Base-by-base conservation (phyloP, 2,888 invertebrate species). In the Trachelus stipa region DNA sequence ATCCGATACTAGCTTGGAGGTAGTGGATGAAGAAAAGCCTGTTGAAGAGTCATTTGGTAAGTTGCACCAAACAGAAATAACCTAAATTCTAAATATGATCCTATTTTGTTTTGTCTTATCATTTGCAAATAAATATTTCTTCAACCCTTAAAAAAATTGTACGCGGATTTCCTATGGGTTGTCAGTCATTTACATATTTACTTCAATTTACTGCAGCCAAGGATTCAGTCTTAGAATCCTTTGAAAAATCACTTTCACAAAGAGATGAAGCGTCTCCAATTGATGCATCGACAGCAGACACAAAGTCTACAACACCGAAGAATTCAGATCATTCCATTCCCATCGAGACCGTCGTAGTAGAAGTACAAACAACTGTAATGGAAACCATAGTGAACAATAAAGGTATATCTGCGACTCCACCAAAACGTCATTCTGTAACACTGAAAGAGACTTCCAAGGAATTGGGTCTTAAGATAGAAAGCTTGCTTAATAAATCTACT, bases 401-500 rank as follows among this genome's bases (percentile, higher is more conserved):
- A 33, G 40, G 4, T 23, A n/a, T 30, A 74, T 69, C 40, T 6
- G 4, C 34, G n/a, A 37, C 40, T n/a, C 69, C 34, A 40, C 15
- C n/a, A 4, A 77, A 75, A 74, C 77, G 68, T n/a, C 11, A 35
- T 23, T 56, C 56, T 23, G 30, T 12, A 3, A 34, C 74, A 34
- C 3, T 71, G 11, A 35, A 68, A 68, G 76, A 79, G 12, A 75
- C 31, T 73, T 77, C 79, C 4, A 71, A 68, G 56, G 79, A 79
- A 73, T 40, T 79, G 69, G 79, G 79, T 3, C 34, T 77, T 35
- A 37, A 75, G 37, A 79, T 79, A 12, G 79, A 79, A 73, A 35
- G 71, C 69, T 75, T 79, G 30, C 68, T 79, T 69, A 79, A 79
- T 71, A 77, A 77, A 40, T 79, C 79, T 3, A 69, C 76, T 1